phyloP scores from a whole-genome alignment of 2,797 vertebrate genomes.

The Perodicticus potto region DNA sequence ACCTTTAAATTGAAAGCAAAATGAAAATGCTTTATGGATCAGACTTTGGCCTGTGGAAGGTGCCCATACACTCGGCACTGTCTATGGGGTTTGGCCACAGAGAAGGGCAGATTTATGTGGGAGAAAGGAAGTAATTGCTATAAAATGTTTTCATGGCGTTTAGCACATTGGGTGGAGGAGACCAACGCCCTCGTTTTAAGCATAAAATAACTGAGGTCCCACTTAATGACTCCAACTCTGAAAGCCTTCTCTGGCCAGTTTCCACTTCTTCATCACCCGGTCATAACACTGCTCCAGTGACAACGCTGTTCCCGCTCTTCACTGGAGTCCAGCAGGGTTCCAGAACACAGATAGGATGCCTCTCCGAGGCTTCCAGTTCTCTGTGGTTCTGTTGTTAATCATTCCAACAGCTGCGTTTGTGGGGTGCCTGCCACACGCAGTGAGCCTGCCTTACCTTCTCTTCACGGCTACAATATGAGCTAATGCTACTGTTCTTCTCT shows the following conservation, averaged over 20 bases:
- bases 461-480: not conserved
- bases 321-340: not conserved
- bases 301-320: no score
- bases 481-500: not conserved
- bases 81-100: not conserved
- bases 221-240: not conserved
- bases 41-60: not conserved
- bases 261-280: not conserved
- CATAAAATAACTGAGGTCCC: not conserved
- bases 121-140: not conserved
- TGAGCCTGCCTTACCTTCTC: not conserved
- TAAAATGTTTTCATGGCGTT: not conserved
- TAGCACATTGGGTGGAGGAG: not conserved
- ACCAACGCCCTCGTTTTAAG: not conserved
- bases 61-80: not conserved
- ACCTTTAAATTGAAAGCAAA: conserved; percentile 69
- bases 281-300: not conserved
- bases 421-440: not conserved
- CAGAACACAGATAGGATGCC: not conserved
- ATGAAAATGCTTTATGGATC: conserved; percentile 43
- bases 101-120: not conserved
- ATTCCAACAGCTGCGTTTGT: not conserved
- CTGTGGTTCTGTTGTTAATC: not conserved
- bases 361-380: not conserved
- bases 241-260: not conserved